A percentile compares a stretch with the other conserved stretches of the same genome.
These are phyloP conservation scores for Isaurus tuberculatus DNA, from an alignment of 92 coral and sea anemone genomes.

Conservation along the genomic window DNA sequence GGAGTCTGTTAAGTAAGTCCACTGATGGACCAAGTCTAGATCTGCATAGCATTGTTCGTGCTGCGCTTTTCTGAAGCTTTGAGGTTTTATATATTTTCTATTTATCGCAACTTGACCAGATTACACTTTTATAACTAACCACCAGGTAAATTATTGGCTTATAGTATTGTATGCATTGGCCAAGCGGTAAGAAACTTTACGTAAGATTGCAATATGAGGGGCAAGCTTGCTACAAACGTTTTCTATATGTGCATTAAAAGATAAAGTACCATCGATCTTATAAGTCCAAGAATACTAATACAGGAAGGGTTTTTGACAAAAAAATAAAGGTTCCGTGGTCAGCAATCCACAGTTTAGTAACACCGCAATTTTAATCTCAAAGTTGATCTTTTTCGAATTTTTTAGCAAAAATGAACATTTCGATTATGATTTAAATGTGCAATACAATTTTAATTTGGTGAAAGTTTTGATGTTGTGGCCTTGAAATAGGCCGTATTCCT, in stretches of 20 bases:
- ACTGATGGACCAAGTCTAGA: neutral
- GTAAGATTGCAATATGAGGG: conserved; percentile 32
- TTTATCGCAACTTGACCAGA: neutral
- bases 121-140: conserved; percentile 18
- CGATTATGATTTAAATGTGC: no score
- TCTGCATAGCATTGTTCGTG: no score
- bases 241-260: conserved; percentile 23
- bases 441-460: no score
- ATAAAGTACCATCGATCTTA: conserved; percentile 30
- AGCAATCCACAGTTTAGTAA: no score
- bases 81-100: neutral
- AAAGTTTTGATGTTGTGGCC: no score
- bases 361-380: no score
- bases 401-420: no score
- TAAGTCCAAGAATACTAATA: no score
- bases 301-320: no score
- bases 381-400: no score
- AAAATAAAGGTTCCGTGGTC: no score
- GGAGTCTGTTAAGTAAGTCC: neutral
- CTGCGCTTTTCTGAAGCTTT: neutral
- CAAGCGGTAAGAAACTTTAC: conserved; percentile 1
- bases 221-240: conserved; percentile 44
- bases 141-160: neutral
- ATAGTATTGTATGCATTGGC: conserved; percentile 3
- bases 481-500: no score